A percentile compares a stretch with the other conserved stretches of the same genome.
Evolutionary conservation across 1,140 invertebrate genomes (phyloP).

Genomic region (Melipona quadrifasciata): DNA sequence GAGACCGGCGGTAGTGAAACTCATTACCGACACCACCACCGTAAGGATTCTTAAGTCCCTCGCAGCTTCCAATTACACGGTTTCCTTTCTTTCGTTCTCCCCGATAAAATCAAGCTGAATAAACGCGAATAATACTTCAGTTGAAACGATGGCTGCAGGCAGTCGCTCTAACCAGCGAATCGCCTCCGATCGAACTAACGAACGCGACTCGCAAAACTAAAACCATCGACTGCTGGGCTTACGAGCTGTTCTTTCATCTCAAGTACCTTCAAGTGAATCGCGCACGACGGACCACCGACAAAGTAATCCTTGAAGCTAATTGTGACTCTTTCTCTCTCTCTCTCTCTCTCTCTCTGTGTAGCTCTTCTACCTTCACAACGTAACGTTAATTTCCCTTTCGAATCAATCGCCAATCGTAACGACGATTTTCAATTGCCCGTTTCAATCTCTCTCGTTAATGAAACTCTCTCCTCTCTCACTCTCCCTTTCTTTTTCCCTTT

Average conservation of each 20-base stretch:
- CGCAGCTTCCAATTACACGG: background rate
- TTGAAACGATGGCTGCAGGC: conserved; percentile 76
- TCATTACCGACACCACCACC: conserved; percentile 73
- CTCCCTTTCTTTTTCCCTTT: too few species aligned
- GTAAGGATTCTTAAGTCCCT: conserved; percentile 54
- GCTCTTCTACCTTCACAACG: background rate
- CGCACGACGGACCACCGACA: conserved; percentile 57
- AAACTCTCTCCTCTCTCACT: background rate
- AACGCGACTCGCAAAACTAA: conserved; percentile 71
- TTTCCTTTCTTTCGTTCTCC: background rate
- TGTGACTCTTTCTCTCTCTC: too few species aligned
- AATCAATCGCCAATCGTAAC: background rate
- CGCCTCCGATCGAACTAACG: conserved; percentile 57
- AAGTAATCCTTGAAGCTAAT: conserved; percentile 59
- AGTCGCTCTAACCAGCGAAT: conserved; percentile 43
- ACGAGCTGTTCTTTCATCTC: conserved; percentile 76
- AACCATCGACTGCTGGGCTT: conserved; percentile 76
- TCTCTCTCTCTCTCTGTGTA: too few species aligned
- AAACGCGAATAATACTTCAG: conserved; percentile 49
- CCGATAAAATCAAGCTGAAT: background rate
- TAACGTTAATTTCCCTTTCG: conserved; percentile 19
- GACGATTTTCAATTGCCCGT: conserved; percentile 2
- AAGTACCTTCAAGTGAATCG: conserved; percentile 72
- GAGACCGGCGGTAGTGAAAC: conserved; percentile 71
- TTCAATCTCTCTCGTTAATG: conserved; percentile 30